Evolutionary conservation across 2,113 vertebrate species (phyloP).

Genomic region (Zosterops japonicus): DNA sequence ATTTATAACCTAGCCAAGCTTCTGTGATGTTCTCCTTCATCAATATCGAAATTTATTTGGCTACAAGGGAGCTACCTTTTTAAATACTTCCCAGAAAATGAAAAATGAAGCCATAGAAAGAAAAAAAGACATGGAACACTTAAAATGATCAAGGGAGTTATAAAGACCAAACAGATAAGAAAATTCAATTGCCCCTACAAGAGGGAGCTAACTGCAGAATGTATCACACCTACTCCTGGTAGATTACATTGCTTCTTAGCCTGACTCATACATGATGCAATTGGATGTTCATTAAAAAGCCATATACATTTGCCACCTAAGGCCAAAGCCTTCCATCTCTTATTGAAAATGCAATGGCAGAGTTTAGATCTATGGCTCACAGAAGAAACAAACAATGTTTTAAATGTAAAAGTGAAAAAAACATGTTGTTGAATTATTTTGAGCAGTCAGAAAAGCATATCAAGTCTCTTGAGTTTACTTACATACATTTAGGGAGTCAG

Average conservation of each 20-base stretch:
- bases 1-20: not conserved
- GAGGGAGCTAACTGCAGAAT: not conserved
- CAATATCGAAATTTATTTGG: not conserved
- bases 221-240: not conserved
- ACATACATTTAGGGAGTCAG: not conserved
- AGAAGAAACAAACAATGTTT: not conserved
- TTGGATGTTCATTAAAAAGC: not conserved
- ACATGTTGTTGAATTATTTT: not conserved
- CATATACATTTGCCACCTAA: not conserved
- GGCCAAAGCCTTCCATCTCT: not conserved
- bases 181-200: constrained; percentile 16
- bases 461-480: not conserved
- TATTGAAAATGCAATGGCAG: not conserved
- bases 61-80: not conserved
- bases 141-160: not conserved
- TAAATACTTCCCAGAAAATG: not conserved
- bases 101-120: not conserved
- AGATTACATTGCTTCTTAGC: not conserved
- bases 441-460: not conserved
- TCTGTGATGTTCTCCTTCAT: not conserved
- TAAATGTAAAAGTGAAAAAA: not conserved
- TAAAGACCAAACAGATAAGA: not conserved
- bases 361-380: not conserved
- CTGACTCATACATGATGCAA: not conserved
- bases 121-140: not conserved